Evolutionary conservation across 2,888 invertebrate genomes (phyloP), one percentile per base, ranked within the genome.

Genomic region (Pachliopta kotzebuea): DNA sequence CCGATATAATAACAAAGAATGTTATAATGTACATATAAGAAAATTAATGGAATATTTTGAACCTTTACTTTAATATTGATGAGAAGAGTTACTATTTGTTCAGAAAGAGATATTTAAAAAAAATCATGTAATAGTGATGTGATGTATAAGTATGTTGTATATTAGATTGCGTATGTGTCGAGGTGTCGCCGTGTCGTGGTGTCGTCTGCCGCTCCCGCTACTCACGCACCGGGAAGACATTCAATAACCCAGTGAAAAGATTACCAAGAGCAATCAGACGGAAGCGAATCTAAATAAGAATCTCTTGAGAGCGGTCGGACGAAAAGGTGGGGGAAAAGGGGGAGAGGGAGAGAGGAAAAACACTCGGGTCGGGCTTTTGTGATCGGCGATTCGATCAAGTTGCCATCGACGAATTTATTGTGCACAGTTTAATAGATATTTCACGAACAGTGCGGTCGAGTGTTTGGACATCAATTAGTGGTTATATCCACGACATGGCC

Each of bases 231-330:
- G 87, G 81, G 85, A 88, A 88, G 88, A 88, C 89, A 90, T 90
- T 90, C 91, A 90, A 91, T 90, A 90, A 91, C 88, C 85, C 81
- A 88, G 88, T 87, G 90, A 89, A 91, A 91, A 91, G 90, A 91
- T 91, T 90, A 91, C 90, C 83, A 85, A 88, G 90, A 90, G 91
- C 90, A 90, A 91, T 91, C 91, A 91, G 90, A 89, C 89, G 90
- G 90, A 91, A 90, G 91, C 90, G 89, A 90, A 91, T 91, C 91
- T 91, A 91, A 91, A 91, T 91, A 91, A 90, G 90, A 91, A 91
- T 91, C 91, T 91, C 87, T 86, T 85, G 86, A 85, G 89, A 87
- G 86, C 85, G 86, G 84, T 81, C 81, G 85, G 85, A 80, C 77
- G 81, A 76, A 79, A 79, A 82, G 80, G 81, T 79, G 79, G 76